phyloP scores from a whole-genome alignment of 2,888 invertebrate species.

The Kryphioiulus occultus region DNA sequence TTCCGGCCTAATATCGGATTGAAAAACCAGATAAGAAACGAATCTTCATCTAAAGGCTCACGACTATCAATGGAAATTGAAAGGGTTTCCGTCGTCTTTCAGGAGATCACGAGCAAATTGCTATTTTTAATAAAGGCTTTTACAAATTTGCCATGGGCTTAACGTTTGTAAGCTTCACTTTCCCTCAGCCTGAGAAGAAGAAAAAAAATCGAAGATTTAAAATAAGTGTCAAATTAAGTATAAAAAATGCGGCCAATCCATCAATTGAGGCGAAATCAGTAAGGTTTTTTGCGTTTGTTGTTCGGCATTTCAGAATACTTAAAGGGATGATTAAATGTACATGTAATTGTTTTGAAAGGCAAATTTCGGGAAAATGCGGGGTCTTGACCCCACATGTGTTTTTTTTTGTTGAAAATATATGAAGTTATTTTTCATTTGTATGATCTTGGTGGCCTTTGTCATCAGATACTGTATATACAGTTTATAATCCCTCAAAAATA shows the following conservation, averaged over 20 bases:
- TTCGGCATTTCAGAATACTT: background rate
- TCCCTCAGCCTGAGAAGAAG: background rate
- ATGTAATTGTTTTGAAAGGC: no score
- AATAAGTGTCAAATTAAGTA: background rate
- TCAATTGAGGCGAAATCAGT: background rate
- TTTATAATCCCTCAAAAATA: no score
- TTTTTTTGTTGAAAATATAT: no score
- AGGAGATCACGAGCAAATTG: background rate
- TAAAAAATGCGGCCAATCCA: background rate
- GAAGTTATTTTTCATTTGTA: no score
- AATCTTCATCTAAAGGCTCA: constrained; percentile 15
- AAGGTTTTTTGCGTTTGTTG: background rate
- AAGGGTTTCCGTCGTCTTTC: constrained; percentile 12
- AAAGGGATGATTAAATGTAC: no score
- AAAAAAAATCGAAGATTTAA: background rate
- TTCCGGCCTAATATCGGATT: constrained; percentile 10
- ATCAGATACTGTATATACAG: no score
- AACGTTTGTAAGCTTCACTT: background rate
- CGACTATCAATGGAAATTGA: constrained; percentile 14
- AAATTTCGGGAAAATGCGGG: no score
- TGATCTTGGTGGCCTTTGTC: no score
- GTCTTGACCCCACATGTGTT: no score
- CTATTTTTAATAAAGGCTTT: background rate
- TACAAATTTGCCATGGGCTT: background rate
- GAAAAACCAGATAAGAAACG: background rate